Evolutionary conservation across 1,140 invertebrate genomes (phyloP).

Genomic region (Sinella curviseta): DNA sequence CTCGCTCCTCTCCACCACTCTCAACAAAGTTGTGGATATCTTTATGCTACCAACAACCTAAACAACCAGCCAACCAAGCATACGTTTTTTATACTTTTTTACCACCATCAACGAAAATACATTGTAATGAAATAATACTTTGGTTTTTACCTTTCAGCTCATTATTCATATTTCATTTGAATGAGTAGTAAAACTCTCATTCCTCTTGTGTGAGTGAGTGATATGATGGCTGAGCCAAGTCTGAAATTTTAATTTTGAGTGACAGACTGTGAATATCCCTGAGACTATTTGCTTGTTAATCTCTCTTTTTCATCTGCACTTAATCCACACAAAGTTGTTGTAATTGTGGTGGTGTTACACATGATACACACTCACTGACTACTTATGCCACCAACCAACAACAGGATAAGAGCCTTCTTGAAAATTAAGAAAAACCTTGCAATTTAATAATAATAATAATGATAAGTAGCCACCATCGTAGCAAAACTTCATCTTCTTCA

Average conservation of each 20-base stretch:
- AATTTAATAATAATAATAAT: neutral
- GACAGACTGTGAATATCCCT: constrained; percentile 18
- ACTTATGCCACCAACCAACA: neutral
- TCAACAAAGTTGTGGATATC: constrained; percentile 12
- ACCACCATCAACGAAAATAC: neutral
- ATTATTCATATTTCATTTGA: constrained; percentile 12
- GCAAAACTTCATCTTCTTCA: neutral
- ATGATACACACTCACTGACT: neutral
- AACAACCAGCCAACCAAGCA: neutral
- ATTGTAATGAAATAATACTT: neutral
- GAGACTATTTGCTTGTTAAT: constrained; percentile 15
- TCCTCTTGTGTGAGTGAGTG: neutral
- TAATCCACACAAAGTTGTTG: neutral
- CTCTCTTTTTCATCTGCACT: neutral
- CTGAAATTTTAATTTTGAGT: constrained; percentile 18
- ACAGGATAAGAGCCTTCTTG: neutral
- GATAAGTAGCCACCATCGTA: neutral
- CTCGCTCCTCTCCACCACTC: no score
- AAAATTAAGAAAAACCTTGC: neutral
- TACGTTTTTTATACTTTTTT: neutral
- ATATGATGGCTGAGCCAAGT: neutral
- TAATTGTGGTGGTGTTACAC: neutral
- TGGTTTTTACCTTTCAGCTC: neutral
- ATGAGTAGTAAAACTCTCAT: neutral
- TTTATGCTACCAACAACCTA: neutral